Conservation (phyloP, 1,140 invertebrate species). For the Asobara japonica region DNA sequence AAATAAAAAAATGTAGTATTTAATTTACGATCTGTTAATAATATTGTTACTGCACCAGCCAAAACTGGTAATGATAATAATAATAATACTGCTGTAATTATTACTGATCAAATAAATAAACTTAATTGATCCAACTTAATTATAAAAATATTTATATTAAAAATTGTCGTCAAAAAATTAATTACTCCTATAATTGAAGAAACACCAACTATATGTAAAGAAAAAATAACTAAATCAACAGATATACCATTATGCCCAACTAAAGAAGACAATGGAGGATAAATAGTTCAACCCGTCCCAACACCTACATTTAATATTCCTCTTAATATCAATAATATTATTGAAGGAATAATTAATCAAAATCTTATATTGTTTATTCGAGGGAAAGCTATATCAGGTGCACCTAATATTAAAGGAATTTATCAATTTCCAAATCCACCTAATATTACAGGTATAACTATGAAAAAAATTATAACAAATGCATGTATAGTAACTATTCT, state of each 20-base stretch:
- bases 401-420: constrained; percentile 76
- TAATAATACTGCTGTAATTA: constrained; percentile 75
- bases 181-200: constrained; percentile 75
- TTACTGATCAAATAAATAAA: constrained; percentile 74
- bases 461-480: constrained; percentile 84
- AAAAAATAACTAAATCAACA: constrained; percentile 76
- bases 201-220: constrained; percentile 73
- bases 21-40: constrained; percentile 76
- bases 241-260: constrained; percentile 70
- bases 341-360: constrained; percentile 73
- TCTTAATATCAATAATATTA: constrained; percentile 70
- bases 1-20: constrained; percentile 78
- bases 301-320: constrained; percentile 71
- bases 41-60: constrained; percentile 78
- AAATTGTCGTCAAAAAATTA: constrained; percentile 73
- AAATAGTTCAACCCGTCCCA: constrained; percentile 76
- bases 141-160: constrained; percentile 69
- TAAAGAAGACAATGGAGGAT: constrained; percentile 72
- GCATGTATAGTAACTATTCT: constrained; percentile 77
- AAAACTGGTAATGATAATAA: constrained; percentile 75
- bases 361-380: constrained; percentile 84
- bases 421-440: constrained; percentile 84
- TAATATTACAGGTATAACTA: constrained; percentile 82
- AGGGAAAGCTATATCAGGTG: constrained; percentile 79
- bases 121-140: constrained; percentile 67